Evolutionary conservation across 1,140 invertebrate genomes (phyloP).

Genomic region (Brachionus manjavacas): DNA sequence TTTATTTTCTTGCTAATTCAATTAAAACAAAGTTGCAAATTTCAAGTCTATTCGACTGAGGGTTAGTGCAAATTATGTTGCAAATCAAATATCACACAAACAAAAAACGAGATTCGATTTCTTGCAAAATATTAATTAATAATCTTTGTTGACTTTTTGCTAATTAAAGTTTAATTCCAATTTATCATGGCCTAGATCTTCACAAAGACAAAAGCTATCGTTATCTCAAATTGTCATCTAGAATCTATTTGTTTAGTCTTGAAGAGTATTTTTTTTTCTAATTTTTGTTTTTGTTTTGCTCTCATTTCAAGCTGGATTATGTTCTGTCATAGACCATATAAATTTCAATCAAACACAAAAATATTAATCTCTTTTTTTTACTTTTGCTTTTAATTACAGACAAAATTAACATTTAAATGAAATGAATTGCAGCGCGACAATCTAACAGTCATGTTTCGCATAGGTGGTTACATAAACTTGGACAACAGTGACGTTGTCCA

Average conservation of each 20-base stretch:
- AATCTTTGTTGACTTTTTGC: not conserved
- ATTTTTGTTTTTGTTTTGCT: not conserved
- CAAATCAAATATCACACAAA: constrained; percentile 3
- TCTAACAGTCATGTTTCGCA: constrained; percentile 46
- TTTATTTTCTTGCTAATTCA: constrained; percentile 19
- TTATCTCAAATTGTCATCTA: constrained; percentile 30
- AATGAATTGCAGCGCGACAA: not conserved
- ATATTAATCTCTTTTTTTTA: not conserved
- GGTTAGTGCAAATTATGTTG: constrained; percentile 6
- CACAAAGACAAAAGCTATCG: not conserved
- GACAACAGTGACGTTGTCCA: constrained; percentile 47
- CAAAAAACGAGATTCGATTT: constrained; percentile 5
- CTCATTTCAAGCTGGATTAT: not conserved
- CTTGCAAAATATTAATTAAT: constrained; percentile 36
- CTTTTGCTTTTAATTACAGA: not conserved
- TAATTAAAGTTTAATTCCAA: constrained; percentile 23
- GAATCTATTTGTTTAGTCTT: not conserved
- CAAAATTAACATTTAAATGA: not conserved
- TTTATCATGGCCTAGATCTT: constrained; percentile 30
- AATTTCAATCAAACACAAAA: not conserved
- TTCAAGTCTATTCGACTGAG: not conserved
- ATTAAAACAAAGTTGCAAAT: constrained; percentile 35
- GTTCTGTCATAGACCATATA: not conserved
- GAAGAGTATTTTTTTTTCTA: constrained; percentile 14
- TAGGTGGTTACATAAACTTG: constrained; percentile 52